Evolutionary conservation across 23 tunicate species (phyloP).

Genomic region (Diplosoma virens): DNA sequence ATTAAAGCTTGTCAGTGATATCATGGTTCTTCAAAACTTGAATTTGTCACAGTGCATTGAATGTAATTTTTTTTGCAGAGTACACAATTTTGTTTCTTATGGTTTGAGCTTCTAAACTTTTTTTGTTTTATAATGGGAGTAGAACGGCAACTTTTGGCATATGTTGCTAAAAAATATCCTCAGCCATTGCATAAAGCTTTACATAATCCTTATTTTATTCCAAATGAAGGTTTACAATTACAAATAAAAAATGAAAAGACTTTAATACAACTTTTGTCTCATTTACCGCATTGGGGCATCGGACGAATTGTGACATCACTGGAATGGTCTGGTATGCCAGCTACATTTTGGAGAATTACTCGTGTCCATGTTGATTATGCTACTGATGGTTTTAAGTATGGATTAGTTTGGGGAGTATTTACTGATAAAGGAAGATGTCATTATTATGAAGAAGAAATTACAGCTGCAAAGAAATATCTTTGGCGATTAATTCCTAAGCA

Average conservation of each 20-base stretch:
- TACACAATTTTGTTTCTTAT: no score
- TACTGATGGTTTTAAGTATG: slow-evolving; percentile 34
- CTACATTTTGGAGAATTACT: slow-evolving; percentile 50
- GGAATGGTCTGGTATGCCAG: neutral
- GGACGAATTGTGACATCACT: slow-evolving; percentile 33
- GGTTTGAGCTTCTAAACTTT: no score
- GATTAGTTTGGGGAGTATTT: slow-evolving; percentile 49
- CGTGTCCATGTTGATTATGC: slow-evolving; percentile 40
- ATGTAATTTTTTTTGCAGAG: no score
- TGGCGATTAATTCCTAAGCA: slow-evolving; percentile 60
- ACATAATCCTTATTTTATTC: neutral
- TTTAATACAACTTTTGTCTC: slow-evolving; percentile 21
- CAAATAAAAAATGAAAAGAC: slow-evolving; percentile 17
- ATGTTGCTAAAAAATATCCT: slow-evolving; percentile 7
- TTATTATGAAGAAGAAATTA: slow-evolving; percentile 50
- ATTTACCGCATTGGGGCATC: slow-evolving; percentile 57
- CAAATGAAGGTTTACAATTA: neutral
- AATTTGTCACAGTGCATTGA: no score
- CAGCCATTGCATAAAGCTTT: slow-evolving; percentile 7
- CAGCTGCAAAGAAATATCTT: slow-evolving; percentile 26
- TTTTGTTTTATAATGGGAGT: no score
- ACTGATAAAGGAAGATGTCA: slow-evolving; percentile 29
- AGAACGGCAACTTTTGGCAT: slow-evolving; percentile 1
- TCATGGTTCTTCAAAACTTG: no score
- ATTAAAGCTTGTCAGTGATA: no score